phyloP scores from a whole-genome alignment of 2,113 vertebrate species.

The Quiscalus mexicanus region DNA sequence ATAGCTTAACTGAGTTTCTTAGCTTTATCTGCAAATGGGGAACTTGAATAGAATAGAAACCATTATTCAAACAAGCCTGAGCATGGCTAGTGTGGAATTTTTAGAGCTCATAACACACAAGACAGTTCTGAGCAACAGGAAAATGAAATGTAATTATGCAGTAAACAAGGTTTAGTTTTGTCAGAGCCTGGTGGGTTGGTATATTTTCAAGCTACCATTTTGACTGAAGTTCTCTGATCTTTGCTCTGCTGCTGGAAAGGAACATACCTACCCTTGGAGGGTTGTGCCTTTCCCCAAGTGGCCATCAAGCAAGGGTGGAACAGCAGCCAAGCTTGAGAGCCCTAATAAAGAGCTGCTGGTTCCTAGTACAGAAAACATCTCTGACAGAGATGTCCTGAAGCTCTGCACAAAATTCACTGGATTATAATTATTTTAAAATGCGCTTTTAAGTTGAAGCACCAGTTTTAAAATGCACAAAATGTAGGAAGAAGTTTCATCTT shows the following conservation, averaged over 20 bases:
- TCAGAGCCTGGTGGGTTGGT: neutral
- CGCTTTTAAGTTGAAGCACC: neutral
- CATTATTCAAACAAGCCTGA: neutral
- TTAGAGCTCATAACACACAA: neutral
- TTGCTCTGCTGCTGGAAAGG: rapidly evolving
- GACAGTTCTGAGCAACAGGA: neutral
- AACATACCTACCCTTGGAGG: neutral
- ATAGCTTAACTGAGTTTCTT: neutral
- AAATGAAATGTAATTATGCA: neutral
- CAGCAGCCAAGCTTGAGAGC: neutral
- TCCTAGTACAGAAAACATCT: neutral
- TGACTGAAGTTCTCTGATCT: neutral
- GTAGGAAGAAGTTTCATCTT: neutral
- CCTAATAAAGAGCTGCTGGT: rapidly evolving
- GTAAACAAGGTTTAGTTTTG: neutral
- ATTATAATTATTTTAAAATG: neutral
- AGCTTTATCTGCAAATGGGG: neutral
- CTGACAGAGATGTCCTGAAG: neutral
- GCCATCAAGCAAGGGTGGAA: neutral
- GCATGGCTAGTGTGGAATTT: neutral
- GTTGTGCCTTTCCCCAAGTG: neutral
- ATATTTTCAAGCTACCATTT: neutral
- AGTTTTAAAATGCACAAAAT: neutral
- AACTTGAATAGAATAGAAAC: neutral
- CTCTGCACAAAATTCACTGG: neutral